These are phyloP conservation scores for Achroia grisella DNA, from an alignment of 1,140 invertebrate genomes.

Conservation along the genomic window DNA sequence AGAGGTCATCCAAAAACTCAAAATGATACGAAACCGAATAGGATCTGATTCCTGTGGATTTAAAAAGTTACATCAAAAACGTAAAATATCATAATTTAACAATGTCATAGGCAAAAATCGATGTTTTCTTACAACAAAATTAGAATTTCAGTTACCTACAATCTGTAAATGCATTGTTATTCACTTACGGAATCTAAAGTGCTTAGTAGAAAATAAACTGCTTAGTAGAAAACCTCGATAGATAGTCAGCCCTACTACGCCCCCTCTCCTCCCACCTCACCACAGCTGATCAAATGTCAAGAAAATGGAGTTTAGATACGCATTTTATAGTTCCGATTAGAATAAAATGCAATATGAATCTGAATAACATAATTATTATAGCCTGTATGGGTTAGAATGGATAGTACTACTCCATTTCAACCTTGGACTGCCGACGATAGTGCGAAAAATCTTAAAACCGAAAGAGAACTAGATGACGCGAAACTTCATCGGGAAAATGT, in stretches of 20 bases:
- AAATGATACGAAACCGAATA: no score
- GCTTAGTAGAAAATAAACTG: no score
- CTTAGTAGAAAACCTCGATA: no score
- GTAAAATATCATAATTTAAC: no score
- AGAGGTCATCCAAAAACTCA: no score
- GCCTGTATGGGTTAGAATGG: conserved; percentile 60
- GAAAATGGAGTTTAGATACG: conserved; percentile 73
- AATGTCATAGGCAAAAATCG: no score
- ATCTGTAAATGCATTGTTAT: no score
- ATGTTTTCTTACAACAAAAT: no score
- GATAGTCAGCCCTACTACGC: neutral
- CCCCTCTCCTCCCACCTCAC: conserved; percentile 47
- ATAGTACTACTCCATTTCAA: conserved; percentile 68
- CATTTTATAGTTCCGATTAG: conserved; percentile 54
- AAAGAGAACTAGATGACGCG: conserved; percentile 68
- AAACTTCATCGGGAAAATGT: conserved; percentile 73
- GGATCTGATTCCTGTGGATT: no score
- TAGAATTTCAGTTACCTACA: no score
- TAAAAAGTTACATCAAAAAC: no score
- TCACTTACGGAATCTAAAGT: no score
- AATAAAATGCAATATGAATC: conserved; percentile 62
- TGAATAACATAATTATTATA: conserved; percentile 40
- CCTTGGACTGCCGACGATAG: conserved; percentile 63
- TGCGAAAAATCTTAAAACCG: conserved; percentile 64
- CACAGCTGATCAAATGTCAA: conserved; percentile 72